These are phyloP conservation scores for Tuberolachnus salignus DNA, from an alignment of 2,888 invertebrate species.

Conservation along the genomic window DNA sequence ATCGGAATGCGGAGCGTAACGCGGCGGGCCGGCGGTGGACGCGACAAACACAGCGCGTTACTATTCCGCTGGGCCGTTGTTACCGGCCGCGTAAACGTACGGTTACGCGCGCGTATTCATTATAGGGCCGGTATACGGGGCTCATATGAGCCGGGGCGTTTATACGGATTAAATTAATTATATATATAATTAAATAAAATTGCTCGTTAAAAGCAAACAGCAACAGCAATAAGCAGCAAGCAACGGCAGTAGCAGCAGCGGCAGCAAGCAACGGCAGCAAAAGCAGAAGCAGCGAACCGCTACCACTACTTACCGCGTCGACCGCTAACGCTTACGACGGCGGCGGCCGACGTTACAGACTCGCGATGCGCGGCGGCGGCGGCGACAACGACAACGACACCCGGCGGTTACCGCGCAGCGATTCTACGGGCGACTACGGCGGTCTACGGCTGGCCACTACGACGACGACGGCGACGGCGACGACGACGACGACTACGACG, in stretches of 20 bases:
- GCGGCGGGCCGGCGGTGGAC: too few species aligned
- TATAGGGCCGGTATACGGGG: too few species aligned
- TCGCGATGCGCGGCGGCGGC: slow-evolving; percentile 2
- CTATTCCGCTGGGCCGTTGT: too few species aligned
- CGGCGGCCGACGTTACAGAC: slow-evolving; percentile 7
- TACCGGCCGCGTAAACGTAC: too few species aligned
- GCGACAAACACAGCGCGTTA: too few species aligned
- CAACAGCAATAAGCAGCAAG: background rate
- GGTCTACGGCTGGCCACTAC: slow-evolving; percentile 16
- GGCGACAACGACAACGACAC: background rate
- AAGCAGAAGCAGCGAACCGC: background rate
- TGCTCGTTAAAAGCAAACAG: slow-evolving; percentile 29
- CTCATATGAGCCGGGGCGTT: background rate
- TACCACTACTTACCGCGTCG: background rate
- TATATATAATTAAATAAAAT: too few species aligned
- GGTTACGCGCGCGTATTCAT: too few species aligned
- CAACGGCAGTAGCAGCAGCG: background rate
- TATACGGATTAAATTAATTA: too few species aligned
- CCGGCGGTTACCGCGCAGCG: background rate
- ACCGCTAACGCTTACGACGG: slow-evolving; percentile 2
- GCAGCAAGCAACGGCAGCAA: background rate
- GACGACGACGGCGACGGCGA: background rate
- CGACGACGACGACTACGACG: too few species aligned
- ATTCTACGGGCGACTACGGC: background rate
- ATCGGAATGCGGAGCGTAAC: too few species aligned